These are phyloP conservation scores for Enteromius radiatus DNA, from an alignment of 2,797 vertebrate species.

Conservation along the genomic window DNA sequence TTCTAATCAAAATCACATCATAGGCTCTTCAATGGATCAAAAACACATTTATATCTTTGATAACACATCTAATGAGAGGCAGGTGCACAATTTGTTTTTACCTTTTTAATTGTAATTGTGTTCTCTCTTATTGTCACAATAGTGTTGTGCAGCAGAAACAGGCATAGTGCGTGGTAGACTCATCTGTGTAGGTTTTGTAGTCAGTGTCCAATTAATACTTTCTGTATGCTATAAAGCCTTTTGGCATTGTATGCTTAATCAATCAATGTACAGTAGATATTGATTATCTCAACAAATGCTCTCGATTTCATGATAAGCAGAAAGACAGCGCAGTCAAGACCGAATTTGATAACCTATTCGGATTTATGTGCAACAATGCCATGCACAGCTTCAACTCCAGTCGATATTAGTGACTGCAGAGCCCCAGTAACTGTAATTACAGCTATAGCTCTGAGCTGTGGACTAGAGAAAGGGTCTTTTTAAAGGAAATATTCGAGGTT, in stretches of 20 bases:
- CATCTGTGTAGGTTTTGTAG: not conserved
- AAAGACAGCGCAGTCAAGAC: not conserved
- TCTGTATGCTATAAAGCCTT: not conserved
- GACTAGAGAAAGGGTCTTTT: not conserved
- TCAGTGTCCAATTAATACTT: not conserved
- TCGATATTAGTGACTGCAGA: not conserved
- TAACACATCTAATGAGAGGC: not conserved
- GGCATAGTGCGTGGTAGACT: not conserved
- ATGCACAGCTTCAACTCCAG: not conserved
- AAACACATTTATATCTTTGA: not conserved
- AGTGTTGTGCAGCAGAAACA: not conserved
- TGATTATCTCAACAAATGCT: not conserved
- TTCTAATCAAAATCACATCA: slow-evolving; percentile 26
- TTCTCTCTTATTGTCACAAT: not conserved
- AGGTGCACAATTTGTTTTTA: not conserved
- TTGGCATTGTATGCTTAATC: not conserved
- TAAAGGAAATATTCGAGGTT: not conserved
- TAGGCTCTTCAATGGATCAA: not conserved
- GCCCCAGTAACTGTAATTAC: not conserved
- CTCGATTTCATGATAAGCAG: not conserved
- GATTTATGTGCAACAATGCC: not conserved
- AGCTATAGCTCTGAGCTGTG: slow-evolving; percentile 1
- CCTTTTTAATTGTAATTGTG: not conserved
- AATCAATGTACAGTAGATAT: not conserved
- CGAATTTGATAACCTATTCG: slow-evolving; percentile 3